Base-by-base conservation (phyloP, 2,888 invertebrate genomes). In the Ichneumoninae sp. region DNA sequence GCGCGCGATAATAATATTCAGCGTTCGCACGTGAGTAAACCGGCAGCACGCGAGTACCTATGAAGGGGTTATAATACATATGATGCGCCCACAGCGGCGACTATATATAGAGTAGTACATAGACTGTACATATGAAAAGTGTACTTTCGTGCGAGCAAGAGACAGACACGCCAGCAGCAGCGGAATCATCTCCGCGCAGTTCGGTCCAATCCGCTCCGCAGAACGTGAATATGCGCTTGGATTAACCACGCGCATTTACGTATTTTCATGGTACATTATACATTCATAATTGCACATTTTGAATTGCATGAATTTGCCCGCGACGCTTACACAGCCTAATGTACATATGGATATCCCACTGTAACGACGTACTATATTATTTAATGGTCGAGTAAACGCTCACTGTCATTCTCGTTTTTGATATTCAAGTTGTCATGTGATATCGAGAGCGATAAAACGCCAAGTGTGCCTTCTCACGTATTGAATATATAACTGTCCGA, bases 1-100 rank as follows among this genome's bases (percentile, higher is more conserved):
- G 44, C 78, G 81, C 70, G 76, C 85, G 85, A 86, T 88, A 88
- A 87, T 88, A 86, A 88, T 86, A 87, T 87, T 86, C 83, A 80
- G 73, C 78, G 74, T 85, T 84, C 83, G 87, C 88, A 86, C 87
- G 87, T 87, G 86, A 88, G 88, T 86, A 85, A 84, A 80, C 79
- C 81, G 63, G 84, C 80, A 87, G 83, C 87, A 85, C 85, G 87
- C 86, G 86, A 87, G 85, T 83, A 80, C 78, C 83, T 83, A 76
- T 69, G 85, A 83, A 83, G 86, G 81, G 63, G 84, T 83, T 85
- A 79, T 69, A 77, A 69, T 77, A 77, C 69, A 30, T 52, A 81
- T 70, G 81, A 63, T 69, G 60, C 60, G 22, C 33, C 44, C 47
- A 30, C 50, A 60, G 57, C 54, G 19, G 54, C 30, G 36, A 77